Base-by-base conservation (phyloP, 2,797 vertebrate genomes). In the Rhinatrema bivittatum region DNA sequence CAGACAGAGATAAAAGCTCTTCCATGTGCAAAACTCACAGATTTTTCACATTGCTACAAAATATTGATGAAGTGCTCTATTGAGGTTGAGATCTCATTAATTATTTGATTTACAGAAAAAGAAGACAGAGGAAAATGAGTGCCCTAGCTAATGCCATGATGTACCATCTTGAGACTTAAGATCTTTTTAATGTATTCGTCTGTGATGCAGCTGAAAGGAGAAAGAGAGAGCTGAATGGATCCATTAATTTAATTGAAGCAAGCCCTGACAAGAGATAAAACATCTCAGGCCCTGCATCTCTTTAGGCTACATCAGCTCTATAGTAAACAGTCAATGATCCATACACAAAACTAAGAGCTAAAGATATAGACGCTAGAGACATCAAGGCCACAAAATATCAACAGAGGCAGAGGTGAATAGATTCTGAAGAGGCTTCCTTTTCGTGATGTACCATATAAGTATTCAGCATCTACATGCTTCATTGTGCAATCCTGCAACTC, bases 191-290 rank as follows among this genome's bases (percentile, higher is more conserved):
- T 95, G 88, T 92, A 94, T 96, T 96, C 85, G 26, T 72, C 72
- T 69, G 72, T 67, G 78, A 82, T 67, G 66, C 73, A 80, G 81
- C 87, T 94, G 87, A 94, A 91, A 93, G 83, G 80, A 82, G 86
- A 82, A 86, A 82, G 76, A 82, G 81, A 60, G 73, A 81, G 76
- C 85, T 95, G 93, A 97, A 94, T 94, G 88, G 86, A 89, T 94
- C 93, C 94, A 98, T 97, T 98, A 97, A 96, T 97, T 95, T 97
- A 97, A 98, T 97, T 96, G 94, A 94, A 94, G 89, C 74, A 57
- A 88, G 87, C 87, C 82, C 83, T 82, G 88, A 91, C 91, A 91
- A 90, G 87, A 95, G 91, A 95, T 94, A 94, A 95, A 98, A 94
- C 91, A 91, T 92, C 84, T 85, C 78, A 68, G 82, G 68, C 79